Evolutionary conservation across 2,888 invertebrate genomes (phyloP).

Genomic region (Ophion costatus): DNA sequence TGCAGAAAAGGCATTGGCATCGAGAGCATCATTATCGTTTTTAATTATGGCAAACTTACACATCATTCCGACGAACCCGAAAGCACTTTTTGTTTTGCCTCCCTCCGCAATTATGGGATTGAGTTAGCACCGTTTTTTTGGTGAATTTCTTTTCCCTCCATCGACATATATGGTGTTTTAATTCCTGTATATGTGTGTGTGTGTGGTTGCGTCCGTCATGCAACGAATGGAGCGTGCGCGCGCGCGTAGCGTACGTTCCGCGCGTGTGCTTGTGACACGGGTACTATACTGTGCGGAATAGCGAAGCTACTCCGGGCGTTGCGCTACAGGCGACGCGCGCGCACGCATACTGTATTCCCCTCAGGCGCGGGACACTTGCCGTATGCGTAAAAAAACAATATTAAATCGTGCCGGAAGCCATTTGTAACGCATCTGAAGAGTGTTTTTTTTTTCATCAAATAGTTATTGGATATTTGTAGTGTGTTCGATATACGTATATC

Average conservation of each 20-base stretch:
- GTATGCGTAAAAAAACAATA: conserved; percentile 51
- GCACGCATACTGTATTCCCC: conserved; percentile 19
- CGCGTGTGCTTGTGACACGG: not conserved
- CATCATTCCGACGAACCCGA: not conserved
- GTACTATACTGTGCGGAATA: conserved; percentile 41
- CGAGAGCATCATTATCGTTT: not conserved
- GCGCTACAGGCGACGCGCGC: conserved; percentile 46
- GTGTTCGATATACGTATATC: not conserved
- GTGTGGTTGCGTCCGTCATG: not conserved
- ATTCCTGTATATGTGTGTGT: not conserved
- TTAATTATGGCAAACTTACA: not conserved
- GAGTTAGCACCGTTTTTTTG: not conserved
- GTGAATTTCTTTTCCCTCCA: not conserved
- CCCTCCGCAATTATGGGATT: not conserved
- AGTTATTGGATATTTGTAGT: conserved; percentile 6
- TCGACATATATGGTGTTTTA: not conserved
- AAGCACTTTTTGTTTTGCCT: not conserved
- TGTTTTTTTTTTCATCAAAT: conserved; percentile 38
- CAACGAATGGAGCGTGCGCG: not conserved
- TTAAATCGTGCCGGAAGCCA: conserved; percentile 61
- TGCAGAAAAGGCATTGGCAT: not conserved
- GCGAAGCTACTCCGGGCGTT: conserved; percentile 50
- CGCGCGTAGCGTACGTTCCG: not conserved
- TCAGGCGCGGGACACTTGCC: conserved; percentile 33
- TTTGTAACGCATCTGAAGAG: conserved; percentile 62